Base-by-base conservation (phyloP, 2,113 vertebrate genomes). In the Ammospiza caudacuta region DNA sequence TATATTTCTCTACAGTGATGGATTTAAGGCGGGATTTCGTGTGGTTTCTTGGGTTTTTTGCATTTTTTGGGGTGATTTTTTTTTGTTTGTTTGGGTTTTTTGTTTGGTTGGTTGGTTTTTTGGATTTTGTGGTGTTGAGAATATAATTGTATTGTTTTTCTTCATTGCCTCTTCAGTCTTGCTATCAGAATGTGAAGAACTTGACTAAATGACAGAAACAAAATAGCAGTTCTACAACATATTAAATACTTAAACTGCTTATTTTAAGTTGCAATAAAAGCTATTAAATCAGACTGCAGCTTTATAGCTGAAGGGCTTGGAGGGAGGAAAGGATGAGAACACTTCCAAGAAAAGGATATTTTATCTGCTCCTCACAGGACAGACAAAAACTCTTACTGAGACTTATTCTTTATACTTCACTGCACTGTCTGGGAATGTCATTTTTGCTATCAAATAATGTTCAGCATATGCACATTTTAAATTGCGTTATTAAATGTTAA, bases 191-290 rank as follows among this genome's bases (percentile, higher is more conserved):
- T 86, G 49, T 77, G 54, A 93, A 93, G 70, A 91, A 62, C 59
- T 84, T 1, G 7, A 85, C 37, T 87, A 87, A 95, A 96, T 51
- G 43, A 84, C 78, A 95, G 74, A 96, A 96, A 91, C 57, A 91
- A 94, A 97, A 87, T 41, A 84, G 25, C 58, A 82, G 39, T 88
- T 93, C 88, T 67, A 72, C 18, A 9, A 79, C 29, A 67, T 68
- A 90, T 81, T 93, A 95, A 95, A 83, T 74, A 81, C 77, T 76
- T 89, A 75, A 83, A 96, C 21, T 46, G 85, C 67, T 94, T 80
- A 77, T 91, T 94, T 94, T 76, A 72, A 39, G 28, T 79, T 79
- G 51, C 58, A 92, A 87, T 72, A 74, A 94, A 96, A 96, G 61
- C 78, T 95, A 51, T 83, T 92, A 95, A 95, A 81, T 64, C 41